phyloP scores from a whole-genome alignment of 2,113 vertebrate species.

The Notothenia coriiceps region DNA sequence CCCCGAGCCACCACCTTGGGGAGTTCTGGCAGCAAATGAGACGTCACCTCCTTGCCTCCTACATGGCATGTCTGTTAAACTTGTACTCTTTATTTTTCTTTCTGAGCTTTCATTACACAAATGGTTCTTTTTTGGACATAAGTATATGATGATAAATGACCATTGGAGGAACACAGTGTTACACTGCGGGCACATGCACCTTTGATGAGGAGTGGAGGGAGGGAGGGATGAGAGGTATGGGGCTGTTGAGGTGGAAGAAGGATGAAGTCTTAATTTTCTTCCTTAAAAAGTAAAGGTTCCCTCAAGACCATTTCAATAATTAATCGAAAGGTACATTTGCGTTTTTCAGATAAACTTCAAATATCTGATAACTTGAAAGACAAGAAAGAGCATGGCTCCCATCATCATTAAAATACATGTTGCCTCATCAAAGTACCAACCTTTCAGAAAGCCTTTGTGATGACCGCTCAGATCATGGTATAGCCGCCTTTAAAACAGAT shows the following conservation, averaged over 20 bases:
- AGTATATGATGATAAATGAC: constrained; percentile 73
- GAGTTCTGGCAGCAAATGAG: constrained; percentile 75
- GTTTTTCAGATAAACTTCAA: constrained; percentile 4
- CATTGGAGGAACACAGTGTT: constrained; percentile 63
- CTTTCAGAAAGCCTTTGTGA: constrained; percentile 32
- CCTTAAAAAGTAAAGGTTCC: constrained; percentile 30
- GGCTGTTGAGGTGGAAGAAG: constrained; percentile 29
- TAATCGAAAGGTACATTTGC: constrained; percentile 48
- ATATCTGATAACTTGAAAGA: constrained; percentile 44
- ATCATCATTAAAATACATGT: constrained; percentile 25
- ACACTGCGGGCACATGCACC: constrained; percentile 43
- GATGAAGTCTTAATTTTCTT: constrained; percentile 40
- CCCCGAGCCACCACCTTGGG: constrained; percentile 51
- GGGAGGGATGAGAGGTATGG: constrained; percentile 27
- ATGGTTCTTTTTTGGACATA: constrained; percentile 63
- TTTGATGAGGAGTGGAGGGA: constrained; percentile 50
- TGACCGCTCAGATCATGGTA: constrained; percentile 6
- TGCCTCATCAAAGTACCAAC: constrained; percentile 23
- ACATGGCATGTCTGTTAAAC: constrained; percentile 80
- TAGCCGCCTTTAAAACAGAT: constrained; percentile 39
- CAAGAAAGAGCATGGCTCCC: constrained; percentile 26
- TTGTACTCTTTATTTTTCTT: constrained; percentile 55
- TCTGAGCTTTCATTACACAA: constrained; percentile 73
- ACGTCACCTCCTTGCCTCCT: constrained; percentile 70
- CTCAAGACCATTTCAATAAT: constrained; percentile 47